Conservation (phyloP, 2,888 invertebrate genomes). For the Polydrusus pterygomalis region DNA sequence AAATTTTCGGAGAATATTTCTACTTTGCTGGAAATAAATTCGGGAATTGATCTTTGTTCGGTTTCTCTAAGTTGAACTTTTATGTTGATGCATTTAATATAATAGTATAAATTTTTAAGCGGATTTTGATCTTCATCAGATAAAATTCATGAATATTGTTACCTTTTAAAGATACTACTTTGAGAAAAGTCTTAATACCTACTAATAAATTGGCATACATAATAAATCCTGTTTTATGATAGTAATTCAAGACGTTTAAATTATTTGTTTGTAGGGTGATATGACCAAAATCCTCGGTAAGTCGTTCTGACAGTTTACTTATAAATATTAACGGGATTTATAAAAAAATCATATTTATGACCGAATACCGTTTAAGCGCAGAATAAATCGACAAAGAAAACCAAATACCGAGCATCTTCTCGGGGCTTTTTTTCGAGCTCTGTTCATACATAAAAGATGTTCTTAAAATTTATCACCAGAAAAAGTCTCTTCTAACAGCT, state of each 20-base stretch:
- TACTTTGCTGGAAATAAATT: background rate
- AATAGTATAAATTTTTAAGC: too few relatives aligned
- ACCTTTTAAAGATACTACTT: too few relatives aligned
- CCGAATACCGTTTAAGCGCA: conserved; percentile 35
- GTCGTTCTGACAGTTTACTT: conserved; percentile 24
- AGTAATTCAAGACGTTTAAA: background rate
- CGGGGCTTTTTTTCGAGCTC: conserved; percentile 30
- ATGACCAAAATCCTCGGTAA: background rate
- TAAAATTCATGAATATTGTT: too few relatives aligned
- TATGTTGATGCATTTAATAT: too few relatives aligned
- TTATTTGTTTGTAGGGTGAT: background rate
- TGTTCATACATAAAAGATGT: conserved; percentile 41
- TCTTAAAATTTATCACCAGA: conserved; percentile 38
- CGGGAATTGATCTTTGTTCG: background rate
- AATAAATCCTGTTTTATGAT: background rate
- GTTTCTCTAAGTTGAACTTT: too few relatives aligned
- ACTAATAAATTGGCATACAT: too few relatives aligned
- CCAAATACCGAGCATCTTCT: conserved; percentile 37
- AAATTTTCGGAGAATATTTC: background rate
- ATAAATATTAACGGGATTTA: conserved; percentile 38
- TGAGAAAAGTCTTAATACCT: too few relatives aligned
- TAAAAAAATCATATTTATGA: conserved; percentile 39
- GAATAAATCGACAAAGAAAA: conserved; percentile 36
- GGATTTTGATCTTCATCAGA: too few relatives aligned
- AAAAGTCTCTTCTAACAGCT: conserved; percentile 33